Evolutionary conservation across 2,888 invertebrate genomes (phyloP).

Genomic region (Nomada ruficornis): DNA sequence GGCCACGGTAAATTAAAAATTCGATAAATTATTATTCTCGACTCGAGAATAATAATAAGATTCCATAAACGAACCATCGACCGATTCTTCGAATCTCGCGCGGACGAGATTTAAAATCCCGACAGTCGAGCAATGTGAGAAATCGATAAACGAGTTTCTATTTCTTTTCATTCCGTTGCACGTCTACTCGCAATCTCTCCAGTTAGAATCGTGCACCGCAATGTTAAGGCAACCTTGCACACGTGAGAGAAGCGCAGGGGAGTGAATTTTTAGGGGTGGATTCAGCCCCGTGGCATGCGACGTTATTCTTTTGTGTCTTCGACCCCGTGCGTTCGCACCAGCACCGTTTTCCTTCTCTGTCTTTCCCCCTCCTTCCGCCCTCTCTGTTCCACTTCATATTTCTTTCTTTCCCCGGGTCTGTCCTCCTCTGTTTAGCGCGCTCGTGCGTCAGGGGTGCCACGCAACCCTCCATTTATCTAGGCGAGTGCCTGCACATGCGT

Average conservation of each 20-base stretch:
- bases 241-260: conserved; percentile 67
- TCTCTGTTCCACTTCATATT: conserved; percentile 35
- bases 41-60: no score
- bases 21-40: no score
- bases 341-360: conserved; percentile 37
- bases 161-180: background rate
- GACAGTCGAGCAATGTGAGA: background rate
- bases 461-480: conserved; percentile 77
- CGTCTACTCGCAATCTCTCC: conserved; percentile 24
- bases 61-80: no score
- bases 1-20: no score
- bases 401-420: conserved; percentile 47
- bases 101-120: conserved; percentile 1
- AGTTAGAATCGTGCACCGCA: conserved; percentile 45
- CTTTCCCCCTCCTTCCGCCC: conserved; percentile 18
- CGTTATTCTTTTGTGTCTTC: conserved; percentile 82
- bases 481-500: conserved; percentile 76
- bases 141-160: conserved; percentile 28
- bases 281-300: conserved; percentile 80
- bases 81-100: background rate
- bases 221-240: conserved; percentile 78
- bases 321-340: conserved; percentile 75
- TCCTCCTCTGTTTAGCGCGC: conserved; percentile 66
- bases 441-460: conserved; percentile 79
- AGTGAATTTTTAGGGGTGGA: conserved; percentile 79